Percentiles rank a stretch among this genome's conserved stretches.
These are phyloP conservation scores for Anastatus disparis DNA, from an alignment of 1,140 invertebrate species.

Conservation along the genomic window DNA sequence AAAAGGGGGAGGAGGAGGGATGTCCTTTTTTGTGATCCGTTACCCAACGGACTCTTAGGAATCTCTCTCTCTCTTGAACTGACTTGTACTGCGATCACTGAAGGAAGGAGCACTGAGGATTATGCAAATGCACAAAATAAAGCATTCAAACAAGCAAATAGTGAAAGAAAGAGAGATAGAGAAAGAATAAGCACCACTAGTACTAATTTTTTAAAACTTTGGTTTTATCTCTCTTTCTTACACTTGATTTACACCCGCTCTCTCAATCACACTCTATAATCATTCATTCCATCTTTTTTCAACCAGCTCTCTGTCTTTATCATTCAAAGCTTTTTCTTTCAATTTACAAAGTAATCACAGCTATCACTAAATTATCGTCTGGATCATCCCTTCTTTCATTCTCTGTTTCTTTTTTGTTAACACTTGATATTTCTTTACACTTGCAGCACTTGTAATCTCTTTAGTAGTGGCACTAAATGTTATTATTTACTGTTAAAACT, in stretches of 20 bases:
- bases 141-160: neutral
- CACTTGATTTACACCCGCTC: neutral
- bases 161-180: neutral
- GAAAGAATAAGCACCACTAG: too few species aligned
- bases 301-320: neutral
- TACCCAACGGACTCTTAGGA: slow-evolving; percentile 45
- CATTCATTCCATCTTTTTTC: neutral
- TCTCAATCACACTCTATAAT: neutral
- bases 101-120: slow-evolving; percentile 53
- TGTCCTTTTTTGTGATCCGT: slow-evolving; percentile 37
- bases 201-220: too few species aligned
- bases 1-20: too few species aligned
- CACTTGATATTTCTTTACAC: too few species aligned
- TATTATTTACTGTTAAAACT: too few species aligned
- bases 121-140: slow-evolving; percentile 23
- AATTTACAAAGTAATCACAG: too few species aligned
- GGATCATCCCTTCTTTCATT: neutral
- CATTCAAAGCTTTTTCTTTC: neutral
- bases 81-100: slow-evolving; percentile 57
- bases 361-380: too few species aligned
- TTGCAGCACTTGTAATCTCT: too few species aligned
- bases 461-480: too few species aligned
- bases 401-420: neutral
- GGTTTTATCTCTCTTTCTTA: neutral
- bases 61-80: slow-evolving; percentile 51